These are phyloP conservation scores for Empidonax traillii DNA, from an alignment of 2,113 vertebrate genomes.

Conservation along the genomic window DNA sequence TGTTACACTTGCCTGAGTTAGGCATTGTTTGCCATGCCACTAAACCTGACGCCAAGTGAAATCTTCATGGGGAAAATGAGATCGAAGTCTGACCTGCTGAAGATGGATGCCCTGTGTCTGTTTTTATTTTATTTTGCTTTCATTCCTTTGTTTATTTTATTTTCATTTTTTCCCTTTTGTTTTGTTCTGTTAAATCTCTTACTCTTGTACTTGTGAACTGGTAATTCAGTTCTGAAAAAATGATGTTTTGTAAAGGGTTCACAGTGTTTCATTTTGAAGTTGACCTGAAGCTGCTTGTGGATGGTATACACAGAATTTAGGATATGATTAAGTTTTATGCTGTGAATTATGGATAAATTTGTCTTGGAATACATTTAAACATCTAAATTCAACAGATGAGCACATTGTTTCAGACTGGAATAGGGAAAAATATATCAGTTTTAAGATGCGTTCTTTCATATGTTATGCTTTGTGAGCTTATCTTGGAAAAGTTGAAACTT, in stretches of 20 bases:
- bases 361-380: background rate
- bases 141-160: conserved; percentile 76
- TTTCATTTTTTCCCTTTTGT: conserved; percentile 82
- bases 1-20: conserved; percentile 99
- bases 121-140: conserved; percentile 85
- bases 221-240: background rate
- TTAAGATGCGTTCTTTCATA: conserved; percentile 2
- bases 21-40: conserved; percentile 99
- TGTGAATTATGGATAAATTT: background rate
- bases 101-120: conserved; percentile 99
- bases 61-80: conserved; percentile 98
- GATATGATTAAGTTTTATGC: background rate
- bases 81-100: conserved; percentile 96
- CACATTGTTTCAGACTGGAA: conserved; percentile 30
- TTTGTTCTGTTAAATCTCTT: conserved; percentile 77
- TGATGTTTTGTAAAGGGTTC: background rate
- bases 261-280: background rate
- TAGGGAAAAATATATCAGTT: background rate
- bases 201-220: background rate
- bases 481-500: background rate
- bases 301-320: background rate
- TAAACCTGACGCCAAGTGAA: conserved; percentile 98
- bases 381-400: background rate
- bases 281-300: background rate
- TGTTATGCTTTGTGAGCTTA: background rate